Percentiles rank a stretch among this genome's conserved stretches.
phyloP scores from a whole-genome alignment of 1,140 invertebrate genomes.

The Chlorops oryzae region DNA sequence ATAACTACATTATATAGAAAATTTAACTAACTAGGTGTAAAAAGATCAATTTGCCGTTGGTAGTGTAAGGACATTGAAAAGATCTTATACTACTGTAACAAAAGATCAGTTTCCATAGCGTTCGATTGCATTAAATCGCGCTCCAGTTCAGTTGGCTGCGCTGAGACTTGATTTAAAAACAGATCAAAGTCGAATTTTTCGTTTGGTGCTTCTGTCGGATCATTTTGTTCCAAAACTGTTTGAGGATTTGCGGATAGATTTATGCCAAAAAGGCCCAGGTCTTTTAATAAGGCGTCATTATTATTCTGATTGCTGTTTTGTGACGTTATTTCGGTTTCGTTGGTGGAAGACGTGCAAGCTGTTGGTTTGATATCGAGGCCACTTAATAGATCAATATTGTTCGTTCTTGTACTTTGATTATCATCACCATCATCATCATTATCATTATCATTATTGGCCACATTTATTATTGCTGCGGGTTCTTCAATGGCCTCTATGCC shows the following conservation, averaged over 20 bases:
- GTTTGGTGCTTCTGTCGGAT: conserved; percentile 35
- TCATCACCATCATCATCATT: too few species aligned
- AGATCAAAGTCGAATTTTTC: conserved; percentile 40
- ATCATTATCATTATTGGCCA: too few species aligned
- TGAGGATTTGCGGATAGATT: conserved; percentile 37
- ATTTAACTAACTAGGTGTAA: too few species aligned
- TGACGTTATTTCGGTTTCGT: neutral
- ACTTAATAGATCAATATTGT: neutral
- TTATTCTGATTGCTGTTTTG: too few species aligned
- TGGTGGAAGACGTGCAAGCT: neutral
- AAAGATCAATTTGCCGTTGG: neutral
- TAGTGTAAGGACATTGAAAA: too few species aligned
- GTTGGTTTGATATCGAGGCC: neutral
- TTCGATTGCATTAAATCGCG: conserved; percentile 38
- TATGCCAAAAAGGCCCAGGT: conserved; percentile 36
- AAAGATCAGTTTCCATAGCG: conserved; percentile 36
- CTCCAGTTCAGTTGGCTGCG: conserved; percentile 28
- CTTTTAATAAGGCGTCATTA: conserved; percentile 35
- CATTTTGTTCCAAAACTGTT: conserved; percentile 37
- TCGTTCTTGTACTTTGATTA: conserved; percentile 4
- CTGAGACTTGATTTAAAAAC: conserved; percentile 34
- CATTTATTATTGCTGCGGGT: conserved; percentile 34
- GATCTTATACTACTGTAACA: conserved; percentile 29
- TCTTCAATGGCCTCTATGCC: conserved; percentile 36
- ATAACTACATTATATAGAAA: too few species aligned